These are phyloP conservation scores for Notospermus geniculatus DNA, from an alignment of 1,140 invertebrate species.

Conservation along the genomic window DNA sequence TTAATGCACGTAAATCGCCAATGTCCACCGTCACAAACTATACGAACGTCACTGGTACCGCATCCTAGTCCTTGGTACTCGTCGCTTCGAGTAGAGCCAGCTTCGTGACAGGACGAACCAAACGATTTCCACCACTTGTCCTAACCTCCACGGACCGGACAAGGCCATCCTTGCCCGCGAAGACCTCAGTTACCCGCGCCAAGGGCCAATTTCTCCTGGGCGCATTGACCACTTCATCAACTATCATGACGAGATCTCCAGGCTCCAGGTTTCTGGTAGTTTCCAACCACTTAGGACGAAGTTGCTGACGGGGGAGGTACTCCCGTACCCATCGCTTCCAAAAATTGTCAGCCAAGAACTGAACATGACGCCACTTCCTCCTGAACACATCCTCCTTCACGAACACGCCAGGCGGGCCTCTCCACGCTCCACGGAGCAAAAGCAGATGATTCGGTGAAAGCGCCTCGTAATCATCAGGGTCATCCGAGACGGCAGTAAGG, in stretches of 20 bases:
- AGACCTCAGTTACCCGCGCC: not conserved
- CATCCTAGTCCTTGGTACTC: too few relatives aligned
- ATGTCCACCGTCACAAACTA: too few relatives aligned
- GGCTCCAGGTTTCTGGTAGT: not conserved
- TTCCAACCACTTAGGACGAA: not conserved
- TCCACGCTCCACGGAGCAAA: not conserved
- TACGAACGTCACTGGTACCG: too few relatives aligned
- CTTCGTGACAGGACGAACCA: too few relatives aligned
- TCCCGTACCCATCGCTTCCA: not conserved
- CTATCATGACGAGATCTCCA: not conserved
- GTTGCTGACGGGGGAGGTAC: not conserved
- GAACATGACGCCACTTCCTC: constrained; percentile 7
- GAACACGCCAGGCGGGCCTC: constrained; percentile 3
- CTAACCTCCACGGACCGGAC: constrained; percentile 2
- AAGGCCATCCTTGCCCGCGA: not conserved
- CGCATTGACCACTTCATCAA: constrained; percentile 5
- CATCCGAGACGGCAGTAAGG: not conserved
- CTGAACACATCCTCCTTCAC: not conserved
- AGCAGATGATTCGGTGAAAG: constrained; percentile 16
- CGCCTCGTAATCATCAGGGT: constrained; percentile 6
- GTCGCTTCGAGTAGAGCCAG: too few relatives aligned
- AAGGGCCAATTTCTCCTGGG: not conserved
- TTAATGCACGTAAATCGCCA: too few relatives aligned
- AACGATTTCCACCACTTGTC: too few relatives aligned
- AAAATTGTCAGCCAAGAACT: not conserved